Base-by-base conservation (phyloP, 2,797 vertebrate genomes). In the Cichlasoma orientale region DNA sequence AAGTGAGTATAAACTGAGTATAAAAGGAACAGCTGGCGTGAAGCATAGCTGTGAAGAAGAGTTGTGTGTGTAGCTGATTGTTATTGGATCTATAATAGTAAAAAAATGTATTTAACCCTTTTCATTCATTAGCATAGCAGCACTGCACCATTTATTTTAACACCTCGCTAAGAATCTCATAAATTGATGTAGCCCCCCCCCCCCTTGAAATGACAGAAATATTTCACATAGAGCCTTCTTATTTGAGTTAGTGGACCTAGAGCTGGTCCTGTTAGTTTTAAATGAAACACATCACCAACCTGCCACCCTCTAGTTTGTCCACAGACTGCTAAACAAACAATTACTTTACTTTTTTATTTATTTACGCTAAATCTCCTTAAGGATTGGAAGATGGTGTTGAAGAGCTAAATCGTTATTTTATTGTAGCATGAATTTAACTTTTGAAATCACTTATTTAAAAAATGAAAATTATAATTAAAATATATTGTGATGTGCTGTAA, bases 61-160 rank as follows among this genome's bases (percentile, higher is more conserved):
- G 14, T 57, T 68, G 56, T 74, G 47, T 82, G 66, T 84, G 82
- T 86, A 74, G 69, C 44, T 56, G 56, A 78, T 78, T 75, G 21
- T 81, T 75, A 36, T 79, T 78, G 74, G 74, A 63, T 55, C 77
- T 77, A 23, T 87, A 36, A 78, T 78, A 56, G 38, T 82, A 27
- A 63, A 57, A 88, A 56, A 63, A 2, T 77, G 50, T 86, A 76
- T 86, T 87, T 82, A 80, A 83, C 33, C 57, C 44, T 21, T 8
- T 70, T 68, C 13, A 14, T 59, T 79, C 36, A 41, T 82, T 31
- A 25, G 63, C 53, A 68, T 73, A 63, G 70, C 18, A 68, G 76
- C 59, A 13, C 21, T 47, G 19, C 44, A 38, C 50, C 61, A 29
- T 75, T 78, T 77, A 12, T 71, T 55, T 82, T 68, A 53, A 59